Conservation (phyloP, 1,140 invertebrate genomes). For the Sweltsa coloradensis region DNA sequence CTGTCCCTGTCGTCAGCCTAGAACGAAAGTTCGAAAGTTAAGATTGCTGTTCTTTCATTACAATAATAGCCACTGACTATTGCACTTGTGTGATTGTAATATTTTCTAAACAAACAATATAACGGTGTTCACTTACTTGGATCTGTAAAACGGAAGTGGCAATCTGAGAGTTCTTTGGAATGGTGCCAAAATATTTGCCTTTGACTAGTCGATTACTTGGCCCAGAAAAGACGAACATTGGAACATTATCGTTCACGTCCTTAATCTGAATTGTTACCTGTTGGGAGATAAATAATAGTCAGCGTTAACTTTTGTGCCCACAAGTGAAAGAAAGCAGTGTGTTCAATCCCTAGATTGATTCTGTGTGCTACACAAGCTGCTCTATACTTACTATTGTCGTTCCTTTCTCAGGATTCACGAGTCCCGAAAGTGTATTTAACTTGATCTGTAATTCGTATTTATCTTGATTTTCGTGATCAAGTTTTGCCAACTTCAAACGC, state of each 20-base stretch:
- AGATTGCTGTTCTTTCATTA: no score
- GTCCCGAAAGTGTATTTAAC: constrained; percentile 58
- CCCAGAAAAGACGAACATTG: constrained; percentile 62
- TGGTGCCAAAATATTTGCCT: constrained; percentile 55
- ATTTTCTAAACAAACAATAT: no score
- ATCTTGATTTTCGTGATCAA: constrained; percentile 64
- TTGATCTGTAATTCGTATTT: constrained; percentile 63
- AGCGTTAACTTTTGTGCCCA: not conserved
- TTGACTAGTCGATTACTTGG: constrained; percentile 27
- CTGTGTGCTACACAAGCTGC: no score
- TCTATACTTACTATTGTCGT: constrained; percentile 38
- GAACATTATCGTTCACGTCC: constrained; percentile 79
- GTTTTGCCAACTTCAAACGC: constrained; percentile 43
- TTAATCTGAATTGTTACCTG: constrained; percentile 66
- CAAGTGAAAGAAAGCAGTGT: constrained; percentile 1
- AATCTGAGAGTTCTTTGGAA: constrained; percentile 49
- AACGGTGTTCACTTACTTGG: constrained; percentile 30
- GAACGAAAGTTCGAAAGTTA: constrained; percentile 19
- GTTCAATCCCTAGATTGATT: no score
- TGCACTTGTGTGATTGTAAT: no score
- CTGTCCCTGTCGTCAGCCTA: constrained; percentile 72
- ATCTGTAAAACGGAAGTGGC: constrained; percentile 62
- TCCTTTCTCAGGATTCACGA: constrained; percentile 60
- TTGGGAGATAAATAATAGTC: not conserved
- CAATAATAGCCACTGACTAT: no score